Percentiles rank a stretch among this genome's conserved stretches.
Conservation (phyloP, 2,888 invertebrate species). For the Eupithecia subumbrata region DNA sequence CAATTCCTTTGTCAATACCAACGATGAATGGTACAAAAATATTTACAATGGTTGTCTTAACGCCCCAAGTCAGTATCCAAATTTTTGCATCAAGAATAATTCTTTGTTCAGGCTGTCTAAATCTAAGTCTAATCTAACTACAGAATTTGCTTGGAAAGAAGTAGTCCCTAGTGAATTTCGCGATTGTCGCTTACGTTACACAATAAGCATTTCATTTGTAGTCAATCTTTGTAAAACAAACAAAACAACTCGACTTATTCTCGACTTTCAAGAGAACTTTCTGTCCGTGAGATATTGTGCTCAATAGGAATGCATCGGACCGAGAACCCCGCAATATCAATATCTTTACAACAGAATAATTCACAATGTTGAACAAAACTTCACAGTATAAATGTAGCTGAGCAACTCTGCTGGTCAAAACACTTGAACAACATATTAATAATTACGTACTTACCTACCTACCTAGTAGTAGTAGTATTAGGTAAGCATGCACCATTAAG, state of each 20-base stretch:
- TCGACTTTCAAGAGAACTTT: constrained; percentile 49
- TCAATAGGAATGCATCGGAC: constrained; percentile 66
- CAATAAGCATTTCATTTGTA: constrained; percentile 3
- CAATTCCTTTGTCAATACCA: no score
- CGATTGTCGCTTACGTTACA: no score
- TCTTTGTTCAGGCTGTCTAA: no score
- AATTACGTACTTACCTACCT: not conserved
- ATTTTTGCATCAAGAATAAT: no score
- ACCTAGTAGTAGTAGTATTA: no score
- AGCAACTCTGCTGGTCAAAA: not conserved
- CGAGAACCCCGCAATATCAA: constrained; percentile 70
- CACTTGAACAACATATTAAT: not conserved
- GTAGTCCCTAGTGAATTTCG: no score
- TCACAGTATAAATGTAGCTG: constrained; percentile 18
- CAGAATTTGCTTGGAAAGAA: no score
- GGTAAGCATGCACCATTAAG: no score
- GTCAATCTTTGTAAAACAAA: constrained; percentile 19
- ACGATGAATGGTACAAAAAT: no score
- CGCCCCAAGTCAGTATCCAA: no score
- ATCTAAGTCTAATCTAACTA: no score
- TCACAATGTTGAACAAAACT: constrained; percentile 53
- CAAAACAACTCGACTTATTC: constrained; percentile 42
- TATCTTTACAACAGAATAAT: constrained; percentile 52
- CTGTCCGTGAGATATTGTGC: constrained; percentile 58
- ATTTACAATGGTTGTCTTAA: no score